Conservation (phyloP, 2,113 vertebrate species). For the Glareola pratincola region DNA sequence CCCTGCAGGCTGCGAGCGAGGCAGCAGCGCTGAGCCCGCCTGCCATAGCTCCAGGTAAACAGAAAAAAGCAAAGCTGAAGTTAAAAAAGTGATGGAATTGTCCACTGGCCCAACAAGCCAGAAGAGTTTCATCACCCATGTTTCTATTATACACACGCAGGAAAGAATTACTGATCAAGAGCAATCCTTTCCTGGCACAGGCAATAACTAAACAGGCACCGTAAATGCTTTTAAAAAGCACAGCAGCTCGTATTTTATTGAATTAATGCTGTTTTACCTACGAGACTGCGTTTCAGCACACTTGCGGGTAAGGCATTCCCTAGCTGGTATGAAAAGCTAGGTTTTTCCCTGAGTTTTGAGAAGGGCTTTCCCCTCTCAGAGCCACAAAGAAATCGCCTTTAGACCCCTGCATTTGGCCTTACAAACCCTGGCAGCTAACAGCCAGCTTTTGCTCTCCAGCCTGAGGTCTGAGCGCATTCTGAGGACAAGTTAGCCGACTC, state of each 20-base stretch:
- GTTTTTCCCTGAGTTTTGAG: not conserved
- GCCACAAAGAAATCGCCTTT: not conserved
- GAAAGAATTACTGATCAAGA: not conserved
- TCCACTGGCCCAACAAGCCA: not conserved
- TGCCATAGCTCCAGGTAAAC: not conserved
- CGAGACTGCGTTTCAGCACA: not conserved
- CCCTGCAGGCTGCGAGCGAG: not conserved
- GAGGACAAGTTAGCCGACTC: not conserved
- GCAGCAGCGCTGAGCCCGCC: not conserved
- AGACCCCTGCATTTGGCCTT: not conserved
- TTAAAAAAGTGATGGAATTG: not conserved
- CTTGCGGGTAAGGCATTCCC: not conserved
- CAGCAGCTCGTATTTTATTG: not conserved
- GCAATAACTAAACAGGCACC: not conserved
- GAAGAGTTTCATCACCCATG: not conserved
- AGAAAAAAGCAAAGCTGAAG: not conserved
- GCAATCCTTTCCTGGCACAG: not conserved
- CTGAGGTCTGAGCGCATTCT: not conserved
- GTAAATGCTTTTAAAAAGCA: not conserved
- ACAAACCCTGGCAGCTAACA: not conserved
- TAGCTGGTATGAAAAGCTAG: not conserved
- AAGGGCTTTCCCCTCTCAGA: not conserved
- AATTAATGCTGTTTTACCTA: not conserved
- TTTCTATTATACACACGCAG: not conserved
- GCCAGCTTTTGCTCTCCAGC: not conserved